Conservation (phyloP, 2,888 invertebrate species). For the Chymomyza caudatula region DNA sequence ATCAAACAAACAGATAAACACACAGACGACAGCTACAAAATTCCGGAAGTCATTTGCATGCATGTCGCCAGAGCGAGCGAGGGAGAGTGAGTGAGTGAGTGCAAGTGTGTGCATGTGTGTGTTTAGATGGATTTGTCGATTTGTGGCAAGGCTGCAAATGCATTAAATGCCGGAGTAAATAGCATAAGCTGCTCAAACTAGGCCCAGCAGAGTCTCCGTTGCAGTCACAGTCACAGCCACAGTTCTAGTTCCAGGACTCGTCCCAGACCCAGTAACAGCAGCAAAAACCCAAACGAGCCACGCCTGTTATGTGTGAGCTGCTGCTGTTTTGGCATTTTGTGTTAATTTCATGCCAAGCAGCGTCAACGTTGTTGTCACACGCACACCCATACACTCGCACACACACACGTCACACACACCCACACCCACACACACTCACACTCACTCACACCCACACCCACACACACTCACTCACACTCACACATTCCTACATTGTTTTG, state of each 20-base stretch:
- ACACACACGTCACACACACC: constrained; percentile 13
- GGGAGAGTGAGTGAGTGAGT: constrained; percentile 10
- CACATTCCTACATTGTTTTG: constrained; percentile 6
- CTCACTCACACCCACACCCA: constrained; percentile 24
- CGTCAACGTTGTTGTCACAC: constrained; percentile 27
- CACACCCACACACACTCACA: constrained; percentile 10
- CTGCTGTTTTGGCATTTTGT: constrained; percentile 70
- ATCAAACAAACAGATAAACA: constrained; percentile 36
- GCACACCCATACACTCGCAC: constrained; percentile 11
- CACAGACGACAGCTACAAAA: constrained; percentile 25
- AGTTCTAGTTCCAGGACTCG: constrained; percentile 18
- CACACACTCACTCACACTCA: constrained; percentile 22
- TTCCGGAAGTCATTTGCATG: constrained; percentile 67
- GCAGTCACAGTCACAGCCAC: constrained; percentile 6
- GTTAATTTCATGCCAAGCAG: constrained; percentile 69
- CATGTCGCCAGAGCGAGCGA: constrained; percentile 16
- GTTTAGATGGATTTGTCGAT: constrained; percentile 72
- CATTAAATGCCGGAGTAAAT: constrained; percentile 68
- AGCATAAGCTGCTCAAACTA: constrained; percentile 23
- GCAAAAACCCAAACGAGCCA: constrained; percentile 24
- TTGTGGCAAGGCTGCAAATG: constrained; percentile 64
- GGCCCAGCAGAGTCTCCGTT: background rate
- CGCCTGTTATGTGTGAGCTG: constrained; percentile 38
- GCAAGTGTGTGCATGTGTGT: constrained; percentile 32
- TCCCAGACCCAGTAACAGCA: background rate